Evolutionary conservation across 2,888 invertebrate genomes (phyloP).

Genomic region (Lasioglossum oenotherae): DNA sequence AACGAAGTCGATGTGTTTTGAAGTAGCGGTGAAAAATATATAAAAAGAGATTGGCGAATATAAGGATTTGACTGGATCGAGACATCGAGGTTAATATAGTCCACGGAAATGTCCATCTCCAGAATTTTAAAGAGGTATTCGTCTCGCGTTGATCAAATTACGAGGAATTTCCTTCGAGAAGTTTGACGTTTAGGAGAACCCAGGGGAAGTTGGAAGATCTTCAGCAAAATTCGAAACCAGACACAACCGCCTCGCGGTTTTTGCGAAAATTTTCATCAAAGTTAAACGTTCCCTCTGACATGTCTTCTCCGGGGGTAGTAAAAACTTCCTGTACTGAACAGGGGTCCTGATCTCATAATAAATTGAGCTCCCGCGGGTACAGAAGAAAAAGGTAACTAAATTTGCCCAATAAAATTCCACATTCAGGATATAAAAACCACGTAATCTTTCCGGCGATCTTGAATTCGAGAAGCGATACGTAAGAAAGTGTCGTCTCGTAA

Average conservation of each 20-base stretch:
- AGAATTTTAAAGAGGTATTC: background rate
- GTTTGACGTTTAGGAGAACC: background rate
- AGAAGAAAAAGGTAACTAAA: background rate
- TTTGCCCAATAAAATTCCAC: conserved; percentile 5
- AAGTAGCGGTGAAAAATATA: background rate
- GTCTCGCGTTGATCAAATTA: background rate
- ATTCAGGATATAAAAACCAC: background rate
- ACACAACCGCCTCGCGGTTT: background rate
- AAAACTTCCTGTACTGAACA: background rate
- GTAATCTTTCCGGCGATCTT: background rate
- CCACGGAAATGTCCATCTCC: background rate
- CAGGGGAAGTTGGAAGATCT: background rate
- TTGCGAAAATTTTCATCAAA: conserved; percentile 22
- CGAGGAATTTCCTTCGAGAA: background rate
- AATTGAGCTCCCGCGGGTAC: background rate
- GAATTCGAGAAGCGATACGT: conserved; percentile 2
- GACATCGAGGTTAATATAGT: background rate
- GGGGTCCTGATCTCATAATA: background rate
- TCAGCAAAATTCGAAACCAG: conserved; percentile 12
- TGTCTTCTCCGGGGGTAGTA: background rate
- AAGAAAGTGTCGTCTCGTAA: background rate
- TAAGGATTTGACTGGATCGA: background rate
- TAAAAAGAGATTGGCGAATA: background rate
- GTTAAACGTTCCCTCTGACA: conserved; percentile 16
- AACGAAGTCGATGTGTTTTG: background rate